phyloP scores from a whole-genome alignment of 2,113 vertebrate genomes.

The Leptodactylus fuscus region DNA sequence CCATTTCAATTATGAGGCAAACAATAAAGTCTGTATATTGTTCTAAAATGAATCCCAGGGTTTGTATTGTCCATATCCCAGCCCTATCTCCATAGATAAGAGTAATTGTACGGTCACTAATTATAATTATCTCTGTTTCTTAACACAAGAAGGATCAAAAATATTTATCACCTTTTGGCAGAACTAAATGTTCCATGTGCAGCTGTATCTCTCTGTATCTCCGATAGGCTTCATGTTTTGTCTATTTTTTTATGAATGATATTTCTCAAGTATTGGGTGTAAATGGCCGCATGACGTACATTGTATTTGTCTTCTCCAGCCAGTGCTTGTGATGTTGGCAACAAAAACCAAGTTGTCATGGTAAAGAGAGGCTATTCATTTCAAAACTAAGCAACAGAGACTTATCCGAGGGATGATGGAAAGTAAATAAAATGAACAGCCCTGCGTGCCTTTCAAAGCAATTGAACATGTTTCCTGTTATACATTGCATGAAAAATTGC shows the following conservation, averaged over 20 bases:
- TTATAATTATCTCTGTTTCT: too few relatives aligned
- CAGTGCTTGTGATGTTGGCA: slow-evolving; percentile 17
- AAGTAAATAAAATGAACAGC: slow-evolving; percentile 39
- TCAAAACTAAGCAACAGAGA: slow-evolving; percentile 43
- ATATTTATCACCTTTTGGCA: background rate
- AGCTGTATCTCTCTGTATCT: background rate
- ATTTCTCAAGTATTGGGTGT: slow-evolving; percentile 17
- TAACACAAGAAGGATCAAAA: too few relatives aligned
- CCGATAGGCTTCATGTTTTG: background rate
- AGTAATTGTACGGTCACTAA: background rate
- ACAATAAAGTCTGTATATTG: background rate
- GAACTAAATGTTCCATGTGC: background rate
- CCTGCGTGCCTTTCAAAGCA: slow-evolving; percentile 22
- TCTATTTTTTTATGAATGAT: slow-evolving; percentile 9
- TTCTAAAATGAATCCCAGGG: background rate
- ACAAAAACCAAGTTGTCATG: slow-evolving; percentile 49
- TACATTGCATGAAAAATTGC: background rate
- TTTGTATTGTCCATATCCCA: background rate
- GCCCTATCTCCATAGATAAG: background rate
- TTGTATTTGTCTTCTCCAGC: slow-evolving; percentile 27
- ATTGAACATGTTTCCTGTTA: slow-evolving; percentile 40
- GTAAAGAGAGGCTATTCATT: slow-evolving; percentile 29
- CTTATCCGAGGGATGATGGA: slow-evolving; percentile 11
- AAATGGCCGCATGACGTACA: slow-evolving; percentile 36
- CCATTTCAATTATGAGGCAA: background rate